Evolutionary conservation across 2,113 vertebrate genomes (phyloP).

Genomic region (Gambusia holbrooki): DNA sequence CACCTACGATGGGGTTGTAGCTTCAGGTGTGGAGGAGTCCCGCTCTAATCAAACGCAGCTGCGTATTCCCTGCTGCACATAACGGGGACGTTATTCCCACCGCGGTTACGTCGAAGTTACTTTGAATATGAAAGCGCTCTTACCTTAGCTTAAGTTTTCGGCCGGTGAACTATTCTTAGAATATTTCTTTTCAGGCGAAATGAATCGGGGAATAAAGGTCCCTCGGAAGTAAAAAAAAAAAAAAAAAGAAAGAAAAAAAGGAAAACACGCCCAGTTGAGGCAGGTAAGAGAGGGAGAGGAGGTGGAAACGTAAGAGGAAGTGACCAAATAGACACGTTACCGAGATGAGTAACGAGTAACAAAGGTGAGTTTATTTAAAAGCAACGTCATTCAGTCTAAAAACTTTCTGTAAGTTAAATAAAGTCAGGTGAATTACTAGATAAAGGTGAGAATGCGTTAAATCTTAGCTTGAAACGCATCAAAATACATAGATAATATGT

Average conservation of each 20-base stretch:
- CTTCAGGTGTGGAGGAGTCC: background rate
- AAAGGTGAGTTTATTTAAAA: background rate
- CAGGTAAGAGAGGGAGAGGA: slow-evolving; percentile 36
- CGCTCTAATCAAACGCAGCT: background rate
- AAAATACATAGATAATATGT: no score
- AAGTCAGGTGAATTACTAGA: background rate
- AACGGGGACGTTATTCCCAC: background rate
- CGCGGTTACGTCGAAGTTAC: background rate
- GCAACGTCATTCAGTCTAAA: background rate
- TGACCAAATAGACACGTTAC: background rate
- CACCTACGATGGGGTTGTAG: background rate
- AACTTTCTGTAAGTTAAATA: background rate
- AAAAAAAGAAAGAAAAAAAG: background rate
- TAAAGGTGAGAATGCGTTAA: background rate
- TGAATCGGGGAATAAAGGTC: slow-evolving; percentile 11
- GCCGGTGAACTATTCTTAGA: slow-evolving; percentile 14
- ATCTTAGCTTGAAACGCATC: no score
- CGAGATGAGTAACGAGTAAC: background rate
- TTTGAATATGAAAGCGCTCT: slow-evolving; percentile 12
- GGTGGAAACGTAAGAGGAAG: slow-evolving; percentile 5
- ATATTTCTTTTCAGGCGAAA: slow-evolving; percentile 12
- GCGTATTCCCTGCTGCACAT: background rate
- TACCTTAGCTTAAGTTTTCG: slow-evolving; percentile 43
- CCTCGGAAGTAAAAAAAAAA: background rate
- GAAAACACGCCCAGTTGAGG: slow-evolving; percentile 49